Evolutionary conservation across 2,888 invertebrate species (phyloP), one percentile per base, ranked within the genome.

Genomic region (Drosophila birchii): DNA sequence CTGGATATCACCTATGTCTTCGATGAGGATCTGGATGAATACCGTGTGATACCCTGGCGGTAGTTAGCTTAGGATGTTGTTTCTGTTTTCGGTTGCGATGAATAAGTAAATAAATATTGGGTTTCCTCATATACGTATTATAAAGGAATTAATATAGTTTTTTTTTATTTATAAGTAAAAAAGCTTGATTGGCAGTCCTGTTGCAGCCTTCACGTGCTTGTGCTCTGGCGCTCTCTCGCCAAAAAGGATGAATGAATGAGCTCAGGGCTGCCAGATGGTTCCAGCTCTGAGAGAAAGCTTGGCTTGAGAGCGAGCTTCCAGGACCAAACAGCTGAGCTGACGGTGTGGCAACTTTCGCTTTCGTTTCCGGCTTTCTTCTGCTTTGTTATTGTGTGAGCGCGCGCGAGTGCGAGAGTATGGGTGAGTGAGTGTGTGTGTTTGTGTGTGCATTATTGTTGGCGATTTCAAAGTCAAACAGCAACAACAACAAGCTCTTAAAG

Each of bases 401-500:
- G 43, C 56, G 51, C 51, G 14, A 44, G 34, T 54, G 34, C 14
- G 32, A 44, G 29, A 29, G 44, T 47, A 58, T 38, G 59, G 44
- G 53, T 55, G 59, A 16, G 26, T 26, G 1, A 26, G 29, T 39
- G 56, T 51, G 47, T 59, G 63, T 38, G 43, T 70, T 72, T 72
- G 54, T 58, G 72, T 77, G 78, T 72, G 85, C 78, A 76, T 82
- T 86, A 75, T 88, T 85, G 78, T 89, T 85, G 78, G 72, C 81
- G 78, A 78, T 84, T 90, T 88, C 87, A 88, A 90, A 90, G 89
- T 89, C 89, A 88, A 86, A 75, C 51, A 73, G 53, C 75, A 67
- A 58, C 61, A 64, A 66, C 53, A 76, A 77, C 89, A 89, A 73
- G 64, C 75, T 53, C 60, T 68, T 49, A 67, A 64, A 61, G 41